Base-by-base conservation (phyloP, 1,140 invertebrate species). In the Battus philenor region DNA sequence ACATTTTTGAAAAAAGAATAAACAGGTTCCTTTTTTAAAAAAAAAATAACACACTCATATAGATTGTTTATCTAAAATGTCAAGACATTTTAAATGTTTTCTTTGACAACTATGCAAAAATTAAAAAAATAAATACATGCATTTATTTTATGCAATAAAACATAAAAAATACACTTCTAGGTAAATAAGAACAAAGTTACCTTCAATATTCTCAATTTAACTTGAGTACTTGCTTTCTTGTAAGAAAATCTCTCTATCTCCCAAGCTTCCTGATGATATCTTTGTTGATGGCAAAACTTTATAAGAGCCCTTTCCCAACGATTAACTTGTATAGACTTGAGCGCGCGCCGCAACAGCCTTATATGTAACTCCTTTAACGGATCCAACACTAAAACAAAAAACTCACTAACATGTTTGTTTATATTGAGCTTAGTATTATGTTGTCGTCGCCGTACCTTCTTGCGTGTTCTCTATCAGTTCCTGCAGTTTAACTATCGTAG, bases 211-310 rank as follows among this genome's bases (percentile, higher is more conserved):
- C 93, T 89, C 50, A 98, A 87, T 88, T 98, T 98, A 3, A 97
- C 92, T 64, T 91, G 89, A 27, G 96, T 86, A 60, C 94, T 93
- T 51, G 95, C 91, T 87, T 97, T 96, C 73, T 95, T 96, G 80
- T 98, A 99, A 22, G 97, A 97, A 90, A 97, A 97, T 51, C 95
- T 89, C 83, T 98, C 97, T 31, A 99, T 88, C 88, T 98, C 96
- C 96, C 96, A 98, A 46, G 94, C 96, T 90, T 98, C 97, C 68
- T 96, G 93, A 53, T 93, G 90, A 15, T 87, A 79, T 29, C 92
- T 93, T 73, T 95, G 97, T 22, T 91, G 90, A 68, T 97, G 93
- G 86, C 95, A 96, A 87, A 98, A 97, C 86, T 97, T 97, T 33
- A 95, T 91, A 46, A 98, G 76, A 45, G 91, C 90, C 68, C 90